Conservation (phyloP, 2,797 vertebrate species). For the Pseudopleuronectes americanus region DNA sequence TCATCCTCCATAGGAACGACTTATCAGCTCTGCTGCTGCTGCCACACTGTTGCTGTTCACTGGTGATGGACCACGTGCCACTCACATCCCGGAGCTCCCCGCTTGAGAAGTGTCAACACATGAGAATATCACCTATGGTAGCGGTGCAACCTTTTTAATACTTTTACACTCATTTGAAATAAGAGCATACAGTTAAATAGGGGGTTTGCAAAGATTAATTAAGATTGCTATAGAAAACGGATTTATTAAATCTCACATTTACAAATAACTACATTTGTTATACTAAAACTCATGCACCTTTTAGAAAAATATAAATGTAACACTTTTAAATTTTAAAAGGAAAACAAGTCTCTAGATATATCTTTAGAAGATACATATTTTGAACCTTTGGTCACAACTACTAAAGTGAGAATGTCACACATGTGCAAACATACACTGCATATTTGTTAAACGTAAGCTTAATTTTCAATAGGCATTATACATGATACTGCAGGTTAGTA, state of each 20-base stretch:
- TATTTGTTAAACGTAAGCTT: slow-evolving; percentile 22
- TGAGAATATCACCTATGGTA: background rate
- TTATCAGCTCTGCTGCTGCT: slow-evolving; percentile 64
- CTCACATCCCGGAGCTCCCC: slow-evolving; percentile 23
- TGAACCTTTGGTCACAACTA: slow-evolving; percentile 39
- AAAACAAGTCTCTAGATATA: slow-evolving; percentile 19
- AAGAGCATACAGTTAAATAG: slow-evolving; percentile 10
- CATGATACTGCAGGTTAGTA: slow-evolving; percentile 26
- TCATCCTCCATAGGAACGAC: slow-evolving; percentile 69
- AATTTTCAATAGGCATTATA: slow-evolving; percentile 27
- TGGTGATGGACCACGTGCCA: slow-evolving; percentile 65
- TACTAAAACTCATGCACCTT: slow-evolving; percentile 13
- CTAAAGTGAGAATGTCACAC: slow-evolving; percentile 14
- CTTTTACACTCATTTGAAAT: background rate
- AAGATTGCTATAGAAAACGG: slow-evolving; percentile 40
- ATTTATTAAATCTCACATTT: slow-evolving; percentile 47
- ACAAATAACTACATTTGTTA: slow-evolving; percentile 32
- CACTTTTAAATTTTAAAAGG: slow-evolving; percentile 32
- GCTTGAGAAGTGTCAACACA: slow-evolving; percentile 1
- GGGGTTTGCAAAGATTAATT: slow-evolving; percentile 24
- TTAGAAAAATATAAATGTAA: slow-evolving; percentile 58
- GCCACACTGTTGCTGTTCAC: slow-evolving; percentile 65
- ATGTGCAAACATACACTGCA: slow-evolving; percentile 18
- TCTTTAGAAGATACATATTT: background rate
- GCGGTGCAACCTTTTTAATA: background rate